Percentiles rank a stretch among this genome's conserved stretches.
Evolutionary conservation across 2,113 vertebrate genomes (phyloP).

Genomic region (Nothoprocta perdicaria): DNA sequence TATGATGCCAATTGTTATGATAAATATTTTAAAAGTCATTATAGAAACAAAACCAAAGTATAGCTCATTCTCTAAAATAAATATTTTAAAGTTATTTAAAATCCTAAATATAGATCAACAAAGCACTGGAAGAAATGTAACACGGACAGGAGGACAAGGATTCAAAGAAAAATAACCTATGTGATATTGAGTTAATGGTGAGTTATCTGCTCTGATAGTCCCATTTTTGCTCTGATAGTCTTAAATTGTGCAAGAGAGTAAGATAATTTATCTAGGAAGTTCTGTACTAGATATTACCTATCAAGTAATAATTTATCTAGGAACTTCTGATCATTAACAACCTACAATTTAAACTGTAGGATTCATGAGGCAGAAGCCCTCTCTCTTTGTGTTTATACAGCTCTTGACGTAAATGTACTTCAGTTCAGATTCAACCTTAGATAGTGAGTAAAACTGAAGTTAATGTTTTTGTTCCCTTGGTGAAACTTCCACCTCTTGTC

Average conservation of each 20-base stretch:
- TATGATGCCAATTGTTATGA: not conserved
- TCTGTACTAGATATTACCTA: not conserved
- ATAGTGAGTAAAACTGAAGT: not conserved
- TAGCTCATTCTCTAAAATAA: not conserved
- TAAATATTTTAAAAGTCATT: not conserved
- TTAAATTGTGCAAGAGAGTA: not conserved
- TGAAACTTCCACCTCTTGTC: not conserved
- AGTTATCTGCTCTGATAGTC: not conserved
- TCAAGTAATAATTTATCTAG: not conserved
- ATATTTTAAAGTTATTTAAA: not conserved
- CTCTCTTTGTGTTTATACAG: rapidly evolving
- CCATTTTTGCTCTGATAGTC: not conserved
- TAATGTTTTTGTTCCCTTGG: not conserved
- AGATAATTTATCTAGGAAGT: not conserved
- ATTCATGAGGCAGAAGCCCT: not conserved
- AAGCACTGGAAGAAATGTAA: not conserved
- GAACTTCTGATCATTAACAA: not conserved
- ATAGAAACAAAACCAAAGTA: not conserved
- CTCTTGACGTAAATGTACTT: not conserved
- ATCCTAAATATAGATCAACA: not conserved
- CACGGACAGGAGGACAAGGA: not conserved
- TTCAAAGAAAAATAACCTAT: not conserved
- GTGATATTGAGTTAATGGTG: not conserved
- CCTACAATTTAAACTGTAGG: not conserved
- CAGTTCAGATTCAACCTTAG: not conserved